Percentiles rank a stretch among this genome's conserved stretches.
phyloP scores from a whole-genome alignment of 2,113 vertebrate genomes.

The Pachyramphus minor region DNA sequence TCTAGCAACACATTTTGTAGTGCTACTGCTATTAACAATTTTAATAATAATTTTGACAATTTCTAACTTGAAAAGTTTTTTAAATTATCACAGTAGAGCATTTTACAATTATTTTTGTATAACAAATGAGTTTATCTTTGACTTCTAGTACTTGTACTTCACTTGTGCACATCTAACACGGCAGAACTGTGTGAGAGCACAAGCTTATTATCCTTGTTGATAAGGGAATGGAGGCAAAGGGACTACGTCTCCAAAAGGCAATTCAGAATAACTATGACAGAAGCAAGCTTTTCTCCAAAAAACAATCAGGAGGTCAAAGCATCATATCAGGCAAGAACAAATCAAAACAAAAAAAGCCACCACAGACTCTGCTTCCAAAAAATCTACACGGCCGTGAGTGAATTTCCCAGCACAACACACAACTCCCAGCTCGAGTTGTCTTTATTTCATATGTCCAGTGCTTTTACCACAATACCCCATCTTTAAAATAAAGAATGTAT shows the following conservation, averaged over 20 bases:
- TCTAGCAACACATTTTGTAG: not conserved
- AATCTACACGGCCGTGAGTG: fast-evolving
- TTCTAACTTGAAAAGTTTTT: not conserved
- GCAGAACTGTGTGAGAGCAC: not conserved
- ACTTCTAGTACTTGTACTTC: not conserved
- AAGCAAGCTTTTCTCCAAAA: not conserved
- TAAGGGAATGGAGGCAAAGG: not conserved
- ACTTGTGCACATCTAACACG: not conserved
- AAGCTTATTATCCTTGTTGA: not conserved
- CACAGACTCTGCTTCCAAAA: not conserved
- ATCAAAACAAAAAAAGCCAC: not conserved
- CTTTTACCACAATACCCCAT: not conserved
- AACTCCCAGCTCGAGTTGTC: not conserved
- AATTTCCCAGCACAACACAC: not conserved
- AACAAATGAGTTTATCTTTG: not conserved
- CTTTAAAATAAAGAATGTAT: not conserved
- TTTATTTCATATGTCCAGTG: not conserved
- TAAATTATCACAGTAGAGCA: not conserved
- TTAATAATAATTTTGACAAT: not conserved
- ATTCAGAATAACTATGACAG: not conserved
- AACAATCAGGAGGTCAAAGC: not conserved
- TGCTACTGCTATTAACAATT: not conserved
- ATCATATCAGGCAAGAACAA: not conserved
- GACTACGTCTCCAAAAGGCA: not conserved
- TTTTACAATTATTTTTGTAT: not conserved